phyloP scores from a whole-genome alignment of 1,140 invertebrate genomes.

The Drosophila varians region DNA sequence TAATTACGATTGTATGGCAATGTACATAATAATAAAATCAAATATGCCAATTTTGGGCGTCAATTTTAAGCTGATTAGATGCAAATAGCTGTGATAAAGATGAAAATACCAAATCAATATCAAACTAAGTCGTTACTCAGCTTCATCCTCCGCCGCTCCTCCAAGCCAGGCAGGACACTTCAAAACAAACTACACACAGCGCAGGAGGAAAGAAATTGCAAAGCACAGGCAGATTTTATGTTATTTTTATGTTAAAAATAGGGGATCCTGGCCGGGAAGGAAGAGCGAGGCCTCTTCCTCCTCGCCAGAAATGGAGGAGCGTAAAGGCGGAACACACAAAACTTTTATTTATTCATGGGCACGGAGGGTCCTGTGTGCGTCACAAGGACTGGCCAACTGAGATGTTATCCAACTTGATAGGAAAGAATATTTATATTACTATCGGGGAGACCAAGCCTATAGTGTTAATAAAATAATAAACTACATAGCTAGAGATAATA shows the following conservation, averaged over 20 bases:
- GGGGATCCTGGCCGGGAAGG: slow-evolving; percentile 1
- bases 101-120: slow-evolving; percentile 65
- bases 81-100: slow-evolving; percentile 70
- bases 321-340: slow-evolving; percentile 31
- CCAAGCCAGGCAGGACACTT: slow-evolving; percentile 38
- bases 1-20: slow-evolving; percentile 58
- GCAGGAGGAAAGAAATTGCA: slow-evolving; percentile 27
- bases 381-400: slow-evolving; percentile 18
- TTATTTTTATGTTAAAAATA: slow-evolving; percentile 68
- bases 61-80: slow-evolving; percentile 67
- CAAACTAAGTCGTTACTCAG: slow-evolving; percentile 59
- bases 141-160: background rate
- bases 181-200: slow-evolving; percentile 46
- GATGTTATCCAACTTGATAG: slow-evolving; percentile 22
- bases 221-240: slow-evolving; percentile 65
- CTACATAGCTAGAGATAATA: background rate
- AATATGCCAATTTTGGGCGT: slow-evolving; percentile 50
- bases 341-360: slow-evolving; percentile 53
- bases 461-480: background rate
- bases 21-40: slow-evolving; percentile 62
- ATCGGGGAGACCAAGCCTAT: slow-evolving; percentile 4
- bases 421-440: slow-evolving; percentile 16
- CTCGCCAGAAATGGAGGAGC: background rate
- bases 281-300: too few relatives aligned
- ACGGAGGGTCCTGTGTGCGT: slow-evolving; percentile 36